phyloP scores from a whole-genome alignment of 2,113 vertebrate genomes.

The Nibea albiflora region DNA sequence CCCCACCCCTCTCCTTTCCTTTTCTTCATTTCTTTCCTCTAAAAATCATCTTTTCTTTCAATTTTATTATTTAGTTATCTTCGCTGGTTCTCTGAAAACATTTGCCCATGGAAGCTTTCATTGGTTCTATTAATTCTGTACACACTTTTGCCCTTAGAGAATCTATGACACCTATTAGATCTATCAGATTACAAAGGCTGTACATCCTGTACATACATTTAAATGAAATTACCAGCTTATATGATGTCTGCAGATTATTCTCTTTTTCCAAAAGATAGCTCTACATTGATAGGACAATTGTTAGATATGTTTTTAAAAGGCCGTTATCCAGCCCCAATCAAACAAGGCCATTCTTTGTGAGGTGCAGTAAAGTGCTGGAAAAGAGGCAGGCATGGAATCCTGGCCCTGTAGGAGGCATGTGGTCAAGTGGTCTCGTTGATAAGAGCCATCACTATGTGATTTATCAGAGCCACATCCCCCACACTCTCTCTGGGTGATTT shows the following conservation, averaged over 20 bases:
- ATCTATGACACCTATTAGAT: too few species aligned
- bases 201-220: background rate
- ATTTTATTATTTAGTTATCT: background rate
- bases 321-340: conserved; percentile 10
- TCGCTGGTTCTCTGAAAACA: background rate
- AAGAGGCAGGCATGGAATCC: conserved; percentile 48
- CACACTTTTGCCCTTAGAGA: background rate
- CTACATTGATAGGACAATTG: background rate
- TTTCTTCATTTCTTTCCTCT: background rate
- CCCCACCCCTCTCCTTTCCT: conserved; percentile 21
- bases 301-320: conserved; percentile 8
- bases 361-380: conserved; percentile 31
- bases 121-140: background rate
- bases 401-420: conserved; percentile 63
- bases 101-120: background rate
- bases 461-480: conserved; percentile 63
- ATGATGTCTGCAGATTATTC: background rate
- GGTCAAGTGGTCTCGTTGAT: conserved; percentile 79
- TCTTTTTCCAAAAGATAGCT: background rate
- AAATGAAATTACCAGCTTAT: background rate
- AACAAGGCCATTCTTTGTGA: conserved; percentile 51
- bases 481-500: conserved; percentile 39
- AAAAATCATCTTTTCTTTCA: background rate
- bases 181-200: background rate
- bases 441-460: conserved; percentile 71